Evolutionary conservation across 1,140 invertebrate genomes (phyloP).

Genomic region (Lerema accius): DNA sequence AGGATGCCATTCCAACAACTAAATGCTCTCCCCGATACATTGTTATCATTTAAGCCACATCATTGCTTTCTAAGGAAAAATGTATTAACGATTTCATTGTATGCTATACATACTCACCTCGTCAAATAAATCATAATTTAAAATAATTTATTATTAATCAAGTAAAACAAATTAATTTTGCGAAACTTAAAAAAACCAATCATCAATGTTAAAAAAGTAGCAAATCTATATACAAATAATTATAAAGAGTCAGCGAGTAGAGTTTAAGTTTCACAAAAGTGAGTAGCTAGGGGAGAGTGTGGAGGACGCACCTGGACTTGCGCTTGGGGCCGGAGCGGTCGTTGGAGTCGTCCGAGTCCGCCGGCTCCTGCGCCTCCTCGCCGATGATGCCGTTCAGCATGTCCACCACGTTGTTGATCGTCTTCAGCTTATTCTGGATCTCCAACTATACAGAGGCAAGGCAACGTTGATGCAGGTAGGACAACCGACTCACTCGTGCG

Average conservation of each 20-base stretch:
- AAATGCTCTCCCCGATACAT: neutral
- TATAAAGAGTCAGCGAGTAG: neutral
- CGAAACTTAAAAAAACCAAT: neutral
- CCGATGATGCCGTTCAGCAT: conserved; percentile 92
- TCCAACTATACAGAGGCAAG: conserved; percentile 85
- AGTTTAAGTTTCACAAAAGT: conserved; percentile 15
- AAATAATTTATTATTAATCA: too few relatives aligned
- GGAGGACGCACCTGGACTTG: conserved; percentile 70
- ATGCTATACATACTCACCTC: conserved; percentile 7
- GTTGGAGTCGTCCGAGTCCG: conserved; percentile 47
- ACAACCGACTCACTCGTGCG: too few relatives aligned
- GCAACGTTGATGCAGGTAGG: conserved; percentile 38
- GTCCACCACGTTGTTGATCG: conserved; percentile 92
- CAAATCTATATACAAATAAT: neutral
- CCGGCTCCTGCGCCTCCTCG: conserved; percentile 82
- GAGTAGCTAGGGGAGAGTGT: neutral
- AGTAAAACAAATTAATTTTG: neutral
- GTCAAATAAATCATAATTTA: neutral
- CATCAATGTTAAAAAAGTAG: neutral
- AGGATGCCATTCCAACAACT: neutral
- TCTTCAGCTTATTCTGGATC: conserved; percentile 92
- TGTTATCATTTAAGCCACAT: neutral
- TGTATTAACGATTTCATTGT: neutral
- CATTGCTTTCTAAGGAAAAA: neutral
- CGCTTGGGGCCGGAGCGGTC: conserved; percentile 55